Evolutionary conservation across 2,888 invertebrate species (phyloP).

Genomic region (Tanypteryx hageni): DNA sequence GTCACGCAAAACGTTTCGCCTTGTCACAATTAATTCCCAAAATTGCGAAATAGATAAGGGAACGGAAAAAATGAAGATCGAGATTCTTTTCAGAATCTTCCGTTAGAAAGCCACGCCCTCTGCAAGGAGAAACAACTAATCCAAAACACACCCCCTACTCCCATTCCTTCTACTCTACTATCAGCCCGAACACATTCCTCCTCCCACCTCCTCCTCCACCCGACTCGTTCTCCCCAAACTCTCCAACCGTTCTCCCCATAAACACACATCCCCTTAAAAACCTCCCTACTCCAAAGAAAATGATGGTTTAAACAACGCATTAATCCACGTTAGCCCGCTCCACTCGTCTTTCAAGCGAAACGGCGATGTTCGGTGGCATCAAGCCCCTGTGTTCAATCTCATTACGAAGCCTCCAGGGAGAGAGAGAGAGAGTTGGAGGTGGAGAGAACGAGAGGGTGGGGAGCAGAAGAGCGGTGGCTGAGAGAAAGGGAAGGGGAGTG

Average conservation of each 20-base stretch:
- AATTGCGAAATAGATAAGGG: background rate
- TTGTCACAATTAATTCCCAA: background rate
- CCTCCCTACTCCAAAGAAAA: constrained; percentile 40
- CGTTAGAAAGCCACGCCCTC: background rate
- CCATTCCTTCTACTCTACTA: background rate
- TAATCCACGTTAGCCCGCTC: constrained; percentile 61
- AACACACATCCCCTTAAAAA: constrained; percentile 5
- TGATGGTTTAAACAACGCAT: constrained; percentile 64
- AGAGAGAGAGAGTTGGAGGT: background rate
- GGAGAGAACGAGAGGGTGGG: background rate
- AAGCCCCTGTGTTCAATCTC: constrained; percentile 61
- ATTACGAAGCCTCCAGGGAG: constrained; percentile 47
- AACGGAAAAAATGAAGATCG: background rate
- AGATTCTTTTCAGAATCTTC: background rate
- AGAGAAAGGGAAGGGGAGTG: background rate
- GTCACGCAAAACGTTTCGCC: background rate
- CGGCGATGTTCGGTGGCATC: constrained; percentile 62
- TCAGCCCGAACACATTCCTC: background rate
- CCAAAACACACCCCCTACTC: constrained; percentile 8
- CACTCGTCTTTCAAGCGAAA: constrained; percentile 63
- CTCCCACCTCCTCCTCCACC: background rate
- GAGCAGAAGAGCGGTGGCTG: constrained; percentile 11
- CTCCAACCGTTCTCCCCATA: background rate
- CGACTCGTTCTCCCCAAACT: background rate
- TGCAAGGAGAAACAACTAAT: background rate